Evolutionary conservation across 2,113 vertebrate genomes (phyloP).

Genomic region (Odontophorus gujanensis): DNA sequence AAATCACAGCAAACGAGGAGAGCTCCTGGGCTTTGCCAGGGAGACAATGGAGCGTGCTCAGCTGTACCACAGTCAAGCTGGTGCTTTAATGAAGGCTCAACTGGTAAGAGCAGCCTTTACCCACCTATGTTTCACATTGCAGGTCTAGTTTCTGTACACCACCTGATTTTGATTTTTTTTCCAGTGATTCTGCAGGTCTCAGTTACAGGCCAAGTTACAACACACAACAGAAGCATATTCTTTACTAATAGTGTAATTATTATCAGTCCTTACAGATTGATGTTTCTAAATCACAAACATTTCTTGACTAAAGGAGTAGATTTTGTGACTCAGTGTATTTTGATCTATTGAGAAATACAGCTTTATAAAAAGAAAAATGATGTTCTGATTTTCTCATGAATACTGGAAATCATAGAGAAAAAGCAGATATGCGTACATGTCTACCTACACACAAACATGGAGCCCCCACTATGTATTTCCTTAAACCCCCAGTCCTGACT

Average conservation of each 20-base stretch:
- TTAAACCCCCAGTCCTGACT: constrained; percentile 12
- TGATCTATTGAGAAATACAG: background rate
- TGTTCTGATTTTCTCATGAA: background rate
- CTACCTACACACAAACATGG: background rate
- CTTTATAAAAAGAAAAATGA: background rate
- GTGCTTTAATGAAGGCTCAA: background rate
- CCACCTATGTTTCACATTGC: background rate
- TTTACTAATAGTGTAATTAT: background rate
- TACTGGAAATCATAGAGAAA: background rate
- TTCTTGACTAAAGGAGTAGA: constrained; percentile 10
- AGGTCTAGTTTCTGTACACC: background rate
- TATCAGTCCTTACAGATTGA: background rate
- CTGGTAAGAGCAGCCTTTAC: background rate
- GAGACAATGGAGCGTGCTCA: background rate
- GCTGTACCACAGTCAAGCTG: constrained; percentile 40
- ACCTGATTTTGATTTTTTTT: background rate
- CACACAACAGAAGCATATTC: fast-evolving
- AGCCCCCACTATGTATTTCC: background rate
- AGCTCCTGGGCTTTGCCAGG: background rate
- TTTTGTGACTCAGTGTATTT: background rate
- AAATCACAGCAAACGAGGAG: background rate
- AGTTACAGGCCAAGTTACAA: background rate
- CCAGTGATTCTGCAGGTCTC: background rate
- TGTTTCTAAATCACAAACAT: background rate
- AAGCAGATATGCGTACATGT: background rate